Conservation (phyloP, 2,797 vertebrate genomes). For the Pagetopsis macropterus region DNA sequence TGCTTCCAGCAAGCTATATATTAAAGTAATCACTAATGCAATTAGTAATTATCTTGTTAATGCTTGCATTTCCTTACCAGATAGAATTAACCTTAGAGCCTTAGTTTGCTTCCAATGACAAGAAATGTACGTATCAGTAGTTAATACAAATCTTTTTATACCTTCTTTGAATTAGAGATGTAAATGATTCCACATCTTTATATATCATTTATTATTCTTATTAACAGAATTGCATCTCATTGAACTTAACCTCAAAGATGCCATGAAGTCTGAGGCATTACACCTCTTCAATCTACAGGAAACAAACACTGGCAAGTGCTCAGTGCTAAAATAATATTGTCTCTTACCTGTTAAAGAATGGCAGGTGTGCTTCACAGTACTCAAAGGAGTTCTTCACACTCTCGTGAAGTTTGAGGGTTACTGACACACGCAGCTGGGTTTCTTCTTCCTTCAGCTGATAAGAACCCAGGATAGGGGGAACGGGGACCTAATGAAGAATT, state of each 20-base stretch:
- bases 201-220: not conserved
- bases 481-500: conserved; percentile 85
- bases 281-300: conserved; percentile 1
- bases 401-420: conserved; percentile 94
- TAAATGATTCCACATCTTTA: not conserved
- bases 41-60: not conserved
- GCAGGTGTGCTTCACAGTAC: conserved; percentile 92
- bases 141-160: not conserved
- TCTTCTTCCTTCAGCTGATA: conserved; percentile 89
- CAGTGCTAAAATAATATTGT: not conserved
- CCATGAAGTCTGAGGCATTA: not conserved
- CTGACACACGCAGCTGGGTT: conserved; percentile 84
- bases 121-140: not conserved
- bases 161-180: not conserved
- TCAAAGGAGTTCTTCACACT: conserved; percentile 95
- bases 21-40: not conserved
- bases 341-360: conserved; percentile 93
- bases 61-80: not conserved
- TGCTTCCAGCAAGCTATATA: not conserved
- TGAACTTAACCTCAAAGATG: not conserved
- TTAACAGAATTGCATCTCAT: not conserved
- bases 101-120: not conserved
- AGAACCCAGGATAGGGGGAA: conserved; percentile 93
- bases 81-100: not conserved
- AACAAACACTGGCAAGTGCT: not conserved